phyloP scores from a whole-genome alignment of 2,113 vertebrate species.

The Bambusicola thoracicus region DNA sequence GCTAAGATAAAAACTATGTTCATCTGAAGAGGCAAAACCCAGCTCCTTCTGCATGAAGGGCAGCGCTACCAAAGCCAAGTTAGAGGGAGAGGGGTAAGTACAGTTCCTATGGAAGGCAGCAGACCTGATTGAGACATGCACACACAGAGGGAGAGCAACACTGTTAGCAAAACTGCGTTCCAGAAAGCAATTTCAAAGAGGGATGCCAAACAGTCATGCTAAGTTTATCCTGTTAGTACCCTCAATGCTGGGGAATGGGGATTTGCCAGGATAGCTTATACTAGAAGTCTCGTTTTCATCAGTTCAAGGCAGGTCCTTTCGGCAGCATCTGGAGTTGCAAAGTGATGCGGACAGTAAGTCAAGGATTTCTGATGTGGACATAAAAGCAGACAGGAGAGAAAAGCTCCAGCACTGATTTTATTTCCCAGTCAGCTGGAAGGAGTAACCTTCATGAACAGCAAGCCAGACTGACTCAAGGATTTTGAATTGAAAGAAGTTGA shows the following conservation, averaged over 20 bases:
- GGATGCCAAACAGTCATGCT: accelerated
- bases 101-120: neutral
- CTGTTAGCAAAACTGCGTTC: neutral
- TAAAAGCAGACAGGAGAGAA: neutral
- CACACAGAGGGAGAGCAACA: neutral
- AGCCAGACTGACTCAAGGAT: neutral
- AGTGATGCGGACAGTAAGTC: neutral
- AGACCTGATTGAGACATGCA: neutral
- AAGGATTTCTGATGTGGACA: neutral
- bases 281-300: neutral
- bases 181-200: neutral
- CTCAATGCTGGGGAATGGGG: neutral
- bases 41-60: neutral
- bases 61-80: neutral
- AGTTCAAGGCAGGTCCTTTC: neutral
- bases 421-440: neutral
- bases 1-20: neutral
- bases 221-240: neutral
- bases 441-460: neutral
- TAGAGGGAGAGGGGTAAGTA: neutral
- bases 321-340: neutral
- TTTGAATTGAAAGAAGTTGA: neutral
- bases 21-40: neutral
- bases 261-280: neutral
- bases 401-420: neutral